Conservation (phyloP, 2,797 vertebrate genomes). For the Acridotheres tristis region DNA sequence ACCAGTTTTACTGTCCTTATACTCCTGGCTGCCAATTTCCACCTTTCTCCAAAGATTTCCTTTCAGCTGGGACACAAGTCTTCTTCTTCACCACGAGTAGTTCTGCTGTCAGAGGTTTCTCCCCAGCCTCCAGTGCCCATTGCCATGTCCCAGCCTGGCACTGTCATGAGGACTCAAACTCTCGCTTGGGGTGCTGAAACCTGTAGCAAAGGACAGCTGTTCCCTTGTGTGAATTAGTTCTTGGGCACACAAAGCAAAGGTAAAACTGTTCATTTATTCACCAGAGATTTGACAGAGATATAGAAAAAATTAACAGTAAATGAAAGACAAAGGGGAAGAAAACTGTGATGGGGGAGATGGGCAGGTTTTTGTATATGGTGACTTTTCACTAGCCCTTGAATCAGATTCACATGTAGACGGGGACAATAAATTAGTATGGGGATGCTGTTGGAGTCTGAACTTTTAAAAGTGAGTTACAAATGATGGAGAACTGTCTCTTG, state of each 20-base stretch:
- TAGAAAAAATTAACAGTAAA: neutral
- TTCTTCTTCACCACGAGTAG: neutral
- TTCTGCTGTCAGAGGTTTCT: neutral
- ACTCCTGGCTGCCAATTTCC: neutral
- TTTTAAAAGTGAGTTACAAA: neutral
- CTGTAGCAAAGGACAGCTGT: neutral
- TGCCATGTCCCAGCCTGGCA: neutral
- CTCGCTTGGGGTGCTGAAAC: neutral
- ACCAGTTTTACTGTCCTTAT: neutral
- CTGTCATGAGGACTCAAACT: neutral
- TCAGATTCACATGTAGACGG: neutral
- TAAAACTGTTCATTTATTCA: neutral
- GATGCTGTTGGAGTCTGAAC: neutral
- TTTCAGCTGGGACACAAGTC: neutral
- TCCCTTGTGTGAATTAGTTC: neutral
- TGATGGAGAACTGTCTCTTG: neutral
- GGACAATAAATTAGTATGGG: neutral
- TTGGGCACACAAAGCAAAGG: neutral
- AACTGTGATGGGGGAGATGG: neutral
- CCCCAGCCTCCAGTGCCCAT: neutral
- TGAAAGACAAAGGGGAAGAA: neutral
- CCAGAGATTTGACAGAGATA: neutral
- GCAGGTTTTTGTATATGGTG: neutral
- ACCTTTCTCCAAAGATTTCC: neutral
- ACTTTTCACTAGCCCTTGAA: neutral